Percentiles rank a stretch among this genome's conserved stretches.
Conservation (phyloP, 1,140 invertebrate genomes). For the Drosophila paulistorum region DNA sequence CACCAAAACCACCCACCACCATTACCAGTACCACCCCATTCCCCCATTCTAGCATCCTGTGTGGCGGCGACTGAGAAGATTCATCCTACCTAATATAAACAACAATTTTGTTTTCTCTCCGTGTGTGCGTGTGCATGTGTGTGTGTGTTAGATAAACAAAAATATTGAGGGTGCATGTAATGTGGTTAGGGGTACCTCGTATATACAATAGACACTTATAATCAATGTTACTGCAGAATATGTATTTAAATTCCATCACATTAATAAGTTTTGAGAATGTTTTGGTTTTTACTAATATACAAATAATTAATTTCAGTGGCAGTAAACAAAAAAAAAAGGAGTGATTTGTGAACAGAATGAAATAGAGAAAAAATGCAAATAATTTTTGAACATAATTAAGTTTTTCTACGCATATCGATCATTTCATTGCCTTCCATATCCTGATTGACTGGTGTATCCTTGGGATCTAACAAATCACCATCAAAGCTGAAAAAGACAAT, state of each 20-base stretch:
- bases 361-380: too few species aligned
- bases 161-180: constrained; percentile 65
- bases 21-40: constrained; percentile 26
- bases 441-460: constrained; percentile 67
- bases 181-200: constrained; percentile 39
- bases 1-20: constrained; percentile 29
- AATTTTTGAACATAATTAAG: background rate
- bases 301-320: background rate
- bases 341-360: background rate
- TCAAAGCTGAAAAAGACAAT: constrained; percentile 57
- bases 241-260: background rate
- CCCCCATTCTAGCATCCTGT: constrained; percentile 43
- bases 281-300: background rate
- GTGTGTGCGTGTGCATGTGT: constrained; percentile 34
- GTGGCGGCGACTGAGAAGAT: constrained; percentile 21
- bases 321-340: background rate
- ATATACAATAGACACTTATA: background rate
- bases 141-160: constrained; percentile 71
- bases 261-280: background rate
- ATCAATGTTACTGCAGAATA: background rate
- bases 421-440: constrained; percentile 76
- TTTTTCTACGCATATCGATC: constrained; percentile 57
- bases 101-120: constrained; percentile 67
- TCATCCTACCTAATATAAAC: constrained; percentile 61
- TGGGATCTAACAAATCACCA: constrained; percentile 61